Evolutionary conservation across 2,888 invertebrate genomes (phyloP).

Genomic region (Yponomeuta evonymella): DNA sequence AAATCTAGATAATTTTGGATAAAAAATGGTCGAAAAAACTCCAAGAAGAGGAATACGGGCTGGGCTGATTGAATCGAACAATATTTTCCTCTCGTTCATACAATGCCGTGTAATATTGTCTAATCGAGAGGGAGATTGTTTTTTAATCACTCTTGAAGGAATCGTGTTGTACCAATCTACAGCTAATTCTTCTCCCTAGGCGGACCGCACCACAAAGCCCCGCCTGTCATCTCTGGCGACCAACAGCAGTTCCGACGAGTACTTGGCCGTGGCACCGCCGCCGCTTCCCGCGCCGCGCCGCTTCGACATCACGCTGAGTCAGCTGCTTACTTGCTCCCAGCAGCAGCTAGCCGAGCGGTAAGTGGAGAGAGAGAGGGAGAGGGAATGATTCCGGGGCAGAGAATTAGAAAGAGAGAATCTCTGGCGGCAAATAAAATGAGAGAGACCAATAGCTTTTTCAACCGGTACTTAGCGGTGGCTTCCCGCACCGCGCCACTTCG

Average conservation of each 20-base stretch:
- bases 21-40: no score
- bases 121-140: no score
- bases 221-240: conserved; percentile 59
- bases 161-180: no score
- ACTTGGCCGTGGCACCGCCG: conserved; percentile 79
- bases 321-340: conserved; percentile 87
- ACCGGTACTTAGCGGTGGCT: conserved; percentile 82
- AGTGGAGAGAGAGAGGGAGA: not conserved
- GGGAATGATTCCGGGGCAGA: no score
- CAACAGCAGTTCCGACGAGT: conserved; percentile 80
- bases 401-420: no score
- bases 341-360: conserved; percentile 81
- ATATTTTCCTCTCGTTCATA: no score
- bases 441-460: conserved; percentile 74
- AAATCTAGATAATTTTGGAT: no score
- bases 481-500: conserved; percentile 75
- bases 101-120: no score
- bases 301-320: conserved; percentile 87
- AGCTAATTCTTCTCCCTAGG: conserved; percentile 31
- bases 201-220: conserved; percentile 53
- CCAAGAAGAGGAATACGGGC: no score
- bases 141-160: no score
- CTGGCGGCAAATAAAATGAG: no score
- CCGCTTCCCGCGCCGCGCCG: conserved; percentile 68
- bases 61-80: no score